Conservation (phyloP, 2,888 invertebrate genomes). For the Epistrophella euchroma region DNA sequence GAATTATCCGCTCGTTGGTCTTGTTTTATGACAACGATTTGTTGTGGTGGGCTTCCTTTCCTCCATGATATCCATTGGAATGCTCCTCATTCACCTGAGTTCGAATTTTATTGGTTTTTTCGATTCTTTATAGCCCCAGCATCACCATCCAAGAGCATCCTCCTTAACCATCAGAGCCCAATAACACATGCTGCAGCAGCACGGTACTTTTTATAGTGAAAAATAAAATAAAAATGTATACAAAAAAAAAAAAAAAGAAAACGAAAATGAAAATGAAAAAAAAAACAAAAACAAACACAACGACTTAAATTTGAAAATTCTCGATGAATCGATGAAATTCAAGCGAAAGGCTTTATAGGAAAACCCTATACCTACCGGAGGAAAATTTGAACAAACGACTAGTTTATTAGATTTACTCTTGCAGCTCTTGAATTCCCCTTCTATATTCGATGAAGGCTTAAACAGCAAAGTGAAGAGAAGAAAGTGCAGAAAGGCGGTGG, state of each 20-base stretch:
- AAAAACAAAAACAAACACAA: constrained; percentile 16
- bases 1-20: constrained; percentile 75
- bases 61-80: constrained; percentile 59
- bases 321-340: constrained; percentile 65
- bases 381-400: constrained; percentile 64
- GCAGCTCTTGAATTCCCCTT: constrained; percentile 25
- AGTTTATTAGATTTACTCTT: constrained; percentile 70
- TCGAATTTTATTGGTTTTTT: constrained; percentile 72
- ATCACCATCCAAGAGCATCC: constrained; percentile 34
- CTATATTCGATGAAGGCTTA: not conserved
- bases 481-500: constrained; percentile 59
- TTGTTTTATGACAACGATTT: constrained; percentile 76
- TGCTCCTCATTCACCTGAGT: constrained; percentile 74
- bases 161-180: not conserved
- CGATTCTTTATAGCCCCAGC: constrained; percentile 68
- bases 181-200: constrained; percentile 1
- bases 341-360: constrained; percentile 32
- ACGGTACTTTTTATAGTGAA: constrained; percentile 20
- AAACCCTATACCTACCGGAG: constrained; percentile 9
- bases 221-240: constrained; percentile 1
- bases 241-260: not conserved
- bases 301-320: constrained; percentile 55
- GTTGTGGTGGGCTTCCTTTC: constrained; percentile 72
- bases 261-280: too few relatives aligned
- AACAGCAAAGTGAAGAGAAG: constrained; percentile 7